Evolutionary conservation across 2,888 invertebrate genomes (phyloP).

Genomic region (Eumacrocentrus americanus): DNA sequence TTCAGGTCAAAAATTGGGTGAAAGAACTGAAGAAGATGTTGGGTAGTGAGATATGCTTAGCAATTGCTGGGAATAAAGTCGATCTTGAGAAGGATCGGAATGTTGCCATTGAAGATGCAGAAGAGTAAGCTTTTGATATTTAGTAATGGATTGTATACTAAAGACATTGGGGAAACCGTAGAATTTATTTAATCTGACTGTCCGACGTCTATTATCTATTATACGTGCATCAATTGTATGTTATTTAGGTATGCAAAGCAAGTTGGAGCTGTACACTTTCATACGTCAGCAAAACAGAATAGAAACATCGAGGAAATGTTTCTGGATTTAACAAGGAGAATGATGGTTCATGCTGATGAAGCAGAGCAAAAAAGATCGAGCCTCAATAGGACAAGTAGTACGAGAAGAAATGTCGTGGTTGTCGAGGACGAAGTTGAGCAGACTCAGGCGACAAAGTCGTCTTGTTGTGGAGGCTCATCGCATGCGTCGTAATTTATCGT

Average conservation of each 20-base stretch:
- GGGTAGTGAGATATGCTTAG: constrained; percentile 87
- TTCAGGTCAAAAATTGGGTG: constrained; percentile 95
- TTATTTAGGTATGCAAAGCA: constrained; percentile 80
- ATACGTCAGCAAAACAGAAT: constrained; percentile 92
- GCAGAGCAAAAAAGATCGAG: constrained; percentile 51
- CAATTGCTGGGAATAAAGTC: constrained; percentile 96
- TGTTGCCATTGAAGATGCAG: constrained; percentile 84
- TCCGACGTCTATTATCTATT: background rate
- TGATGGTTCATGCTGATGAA: constrained; percentile 65
- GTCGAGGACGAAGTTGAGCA: constrained; percentile 60
- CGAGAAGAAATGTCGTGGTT: constrained; percentile 61
- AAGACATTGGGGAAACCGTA: constrained; percentile 8
- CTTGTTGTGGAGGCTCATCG: constrained; percentile 53
- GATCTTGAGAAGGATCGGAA: constrained; percentile 92
- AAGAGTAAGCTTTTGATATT: constrained; percentile 68
- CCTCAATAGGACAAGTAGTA: constrained; percentile 59
- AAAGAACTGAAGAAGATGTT: constrained; percentile 96
- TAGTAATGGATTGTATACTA: background rate
- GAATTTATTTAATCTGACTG: background rate
- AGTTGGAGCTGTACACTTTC: constrained; percentile 90
- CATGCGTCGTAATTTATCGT: constrained; percentile 34
- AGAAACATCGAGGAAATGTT: constrained; percentile 92
- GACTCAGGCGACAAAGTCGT: constrained; percentile 51
- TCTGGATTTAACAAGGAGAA: constrained; percentile 78
- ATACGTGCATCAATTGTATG: background rate